phyloP scores from a whole-genome alignment of 2,113 vertebrate genomes.

The Ariopsis seemanni region DNA sequence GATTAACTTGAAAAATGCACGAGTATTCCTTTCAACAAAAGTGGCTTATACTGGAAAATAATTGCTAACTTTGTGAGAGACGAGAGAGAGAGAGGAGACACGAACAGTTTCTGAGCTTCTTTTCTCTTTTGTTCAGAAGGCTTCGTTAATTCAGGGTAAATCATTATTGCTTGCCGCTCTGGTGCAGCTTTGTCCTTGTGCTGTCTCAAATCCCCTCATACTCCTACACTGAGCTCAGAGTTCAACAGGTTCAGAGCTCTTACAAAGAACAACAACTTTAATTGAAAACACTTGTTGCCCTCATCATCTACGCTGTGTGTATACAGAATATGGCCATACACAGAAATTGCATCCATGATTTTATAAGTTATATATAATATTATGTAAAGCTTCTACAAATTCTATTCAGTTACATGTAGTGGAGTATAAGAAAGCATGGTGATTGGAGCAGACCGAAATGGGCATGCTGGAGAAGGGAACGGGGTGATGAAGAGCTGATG shows the following conservation, averaged over 20 bases:
- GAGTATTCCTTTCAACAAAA: not conserved
- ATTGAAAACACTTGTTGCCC: conserved; percentile 54
- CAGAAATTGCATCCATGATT: not conserved
- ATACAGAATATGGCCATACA: not conserved
- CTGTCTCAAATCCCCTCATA: conserved; percentile 13
- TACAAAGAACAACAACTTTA: conserved; percentile 33
- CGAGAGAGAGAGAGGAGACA: not conserved
- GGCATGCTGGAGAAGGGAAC: too few species aligned
- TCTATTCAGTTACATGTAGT: not conserved
- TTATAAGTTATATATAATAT: not conserved
- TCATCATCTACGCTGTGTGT: not conserved
- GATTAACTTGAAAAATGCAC: not conserved
- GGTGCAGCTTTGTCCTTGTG: conserved; percentile 36
- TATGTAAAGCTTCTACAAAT: not conserved
- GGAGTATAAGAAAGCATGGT: not conserved
- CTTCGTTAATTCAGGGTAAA: conserved; percentile 7
- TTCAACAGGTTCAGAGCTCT: conserved; percentile 52
- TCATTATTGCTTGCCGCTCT: conserved; percentile 51
- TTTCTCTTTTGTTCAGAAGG: not conserved
- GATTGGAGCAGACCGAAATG: not conserved
- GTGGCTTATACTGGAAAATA: not conserved
- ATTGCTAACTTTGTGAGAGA: not conserved
- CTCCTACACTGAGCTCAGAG: conserved; percentile 38
- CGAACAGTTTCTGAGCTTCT: not conserved
- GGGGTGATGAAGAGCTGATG: too few species aligned